These are phyloP conservation scores for Lineus longissimus DNA, from an alignment of 1,140 invertebrate species.

Conservation along the genomic window DNA sequence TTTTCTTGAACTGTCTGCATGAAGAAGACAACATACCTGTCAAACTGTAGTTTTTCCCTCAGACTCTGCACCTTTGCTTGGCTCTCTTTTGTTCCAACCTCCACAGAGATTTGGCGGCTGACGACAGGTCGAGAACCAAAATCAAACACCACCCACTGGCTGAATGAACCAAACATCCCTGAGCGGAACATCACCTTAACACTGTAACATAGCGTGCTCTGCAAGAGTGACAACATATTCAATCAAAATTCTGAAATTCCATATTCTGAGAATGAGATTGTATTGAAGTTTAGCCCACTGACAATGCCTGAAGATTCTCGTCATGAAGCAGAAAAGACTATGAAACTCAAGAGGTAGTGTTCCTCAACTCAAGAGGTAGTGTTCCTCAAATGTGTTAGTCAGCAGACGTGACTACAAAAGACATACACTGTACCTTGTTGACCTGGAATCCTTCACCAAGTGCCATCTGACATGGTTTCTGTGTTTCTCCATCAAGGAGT, in stretches of 20 bases:
- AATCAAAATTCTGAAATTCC: too few species aligned
- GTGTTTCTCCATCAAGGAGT: conserved; percentile 16
- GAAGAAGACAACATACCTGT: conserved; percentile 22
- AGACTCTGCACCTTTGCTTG: conserved; percentile 40
- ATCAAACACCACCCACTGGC: conserved; percentile 45
- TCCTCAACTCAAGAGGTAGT: too few species aligned
- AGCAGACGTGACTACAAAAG: too few species aligned
- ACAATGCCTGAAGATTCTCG: too few species aligned
- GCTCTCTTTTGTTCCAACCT: conserved; percentile 31
- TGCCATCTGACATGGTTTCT: conserved; percentile 29
- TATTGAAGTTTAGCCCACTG: too few species aligned
- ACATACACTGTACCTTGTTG: conserved; percentile 20
- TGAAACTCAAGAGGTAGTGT: too few species aligned
- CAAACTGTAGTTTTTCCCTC: conserved; percentile 35
- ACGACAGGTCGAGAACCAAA: conserved; percentile 37
- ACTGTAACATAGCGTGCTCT: conserved; percentile 23
- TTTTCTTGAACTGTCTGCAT: too few species aligned
- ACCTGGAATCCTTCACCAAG: conserved; percentile 33
- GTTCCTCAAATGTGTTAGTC: too few species aligned
- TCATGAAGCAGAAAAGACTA: too few species aligned
- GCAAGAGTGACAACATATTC: too few species aligned
- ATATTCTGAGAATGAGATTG: too few species aligned
- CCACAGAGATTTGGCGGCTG: conserved; percentile 36
- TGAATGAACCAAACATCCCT: conserved; percentile 46
- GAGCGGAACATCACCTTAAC: conserved; percentile 34